Conservation (phyloP, 2,113 vertebrate genomes). For the Halcyon senegalensis region DNA sequence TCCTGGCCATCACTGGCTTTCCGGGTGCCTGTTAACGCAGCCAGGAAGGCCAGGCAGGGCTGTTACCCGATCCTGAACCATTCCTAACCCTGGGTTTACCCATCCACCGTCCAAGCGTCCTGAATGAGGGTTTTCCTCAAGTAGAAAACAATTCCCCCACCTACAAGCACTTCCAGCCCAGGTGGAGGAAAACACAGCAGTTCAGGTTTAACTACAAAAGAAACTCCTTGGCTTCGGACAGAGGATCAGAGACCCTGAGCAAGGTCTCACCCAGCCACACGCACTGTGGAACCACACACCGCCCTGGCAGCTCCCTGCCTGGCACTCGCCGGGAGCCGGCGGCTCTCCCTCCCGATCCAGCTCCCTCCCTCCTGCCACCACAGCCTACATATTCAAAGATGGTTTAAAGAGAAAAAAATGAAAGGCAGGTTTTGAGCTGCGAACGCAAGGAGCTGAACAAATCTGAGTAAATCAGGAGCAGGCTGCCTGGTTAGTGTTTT, state of each 20-base stretch:
- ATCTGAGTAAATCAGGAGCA: background rate
- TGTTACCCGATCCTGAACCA: background rate
- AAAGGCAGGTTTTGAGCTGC: conserved; percentile 30
- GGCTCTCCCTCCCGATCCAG: background rate
- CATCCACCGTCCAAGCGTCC: background rate
- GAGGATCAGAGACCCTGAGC: background rate
- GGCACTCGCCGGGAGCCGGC: background rate
- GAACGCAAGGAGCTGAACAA: conserved; percentile 15
- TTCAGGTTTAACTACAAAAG: background rate
- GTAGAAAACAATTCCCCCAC: background rate
- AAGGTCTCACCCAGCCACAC: accelerated
- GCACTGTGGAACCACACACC: accelerated
- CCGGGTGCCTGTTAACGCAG: background rate
- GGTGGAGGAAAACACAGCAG: background rate
- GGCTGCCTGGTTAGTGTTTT: background rate
- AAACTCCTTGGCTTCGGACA: background rate
- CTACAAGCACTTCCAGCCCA: background rate
- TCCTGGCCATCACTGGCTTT: background rate
- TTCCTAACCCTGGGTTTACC: background rate
- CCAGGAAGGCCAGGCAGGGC: background rate
- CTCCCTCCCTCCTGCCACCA: background rate
- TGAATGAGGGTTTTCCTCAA: background rate
- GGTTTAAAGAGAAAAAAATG: background rate
- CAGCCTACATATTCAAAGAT: background rate
- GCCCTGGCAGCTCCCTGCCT: background rate